Conservation (phyloP, 2,888 invertebrate genomes). For the Agonopterix arenella region DNA sequence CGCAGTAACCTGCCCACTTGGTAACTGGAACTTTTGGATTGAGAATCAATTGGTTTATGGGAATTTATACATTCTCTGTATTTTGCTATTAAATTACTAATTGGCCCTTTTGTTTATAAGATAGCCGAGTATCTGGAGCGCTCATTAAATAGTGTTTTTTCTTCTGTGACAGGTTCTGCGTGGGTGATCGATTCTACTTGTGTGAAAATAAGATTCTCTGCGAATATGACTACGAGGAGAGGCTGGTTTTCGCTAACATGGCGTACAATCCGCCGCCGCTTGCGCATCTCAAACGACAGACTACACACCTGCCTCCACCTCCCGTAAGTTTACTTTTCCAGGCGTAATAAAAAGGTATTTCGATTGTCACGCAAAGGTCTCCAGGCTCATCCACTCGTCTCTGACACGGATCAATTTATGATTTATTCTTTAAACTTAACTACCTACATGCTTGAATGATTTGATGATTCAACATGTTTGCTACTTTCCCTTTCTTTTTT, state of each 20-base stretch:
- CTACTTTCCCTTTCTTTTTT: no score
- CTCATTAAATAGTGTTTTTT: not conserved
- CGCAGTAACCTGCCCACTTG: slow-evolving; percentile 23
- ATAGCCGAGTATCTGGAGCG: no score
- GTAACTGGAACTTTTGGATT: slow-evolving; percentile 13
- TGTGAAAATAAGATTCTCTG: slow-evolving; percentile 98
- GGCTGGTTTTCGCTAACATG: slow-evolving; percentile 96
- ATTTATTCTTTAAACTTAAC: no score
- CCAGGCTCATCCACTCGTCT: no score
- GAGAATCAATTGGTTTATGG: slow-evolving; percentile 22
- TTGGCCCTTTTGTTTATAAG: no score
- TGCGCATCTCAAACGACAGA: slow-evolving; percentile 86
- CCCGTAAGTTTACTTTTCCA: slow-evolving; percentile 61
- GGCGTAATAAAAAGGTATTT: no score
- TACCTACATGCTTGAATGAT: no score
- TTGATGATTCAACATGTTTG: no score
- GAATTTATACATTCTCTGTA: not conserved
- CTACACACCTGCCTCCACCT: slow-evolving; percentile 77
- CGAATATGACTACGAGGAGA: slow-evolving; percentile 98
- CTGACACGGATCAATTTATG: no score
- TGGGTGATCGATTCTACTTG: slow-evolving; percentile 97
- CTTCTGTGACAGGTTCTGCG: slow-evolving; percentile 89
- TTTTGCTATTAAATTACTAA: not conserved
- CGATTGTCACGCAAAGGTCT: not conserved
- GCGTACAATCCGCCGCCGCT: slow-evolving; percentile 91